A percentile compares a stretch with the other conserved stretches of the same genome.
Evolutionary conservation across 2,888 invertebrate genomes (phyloP).

Genomic region (Periphyllus acericola): DNA sequence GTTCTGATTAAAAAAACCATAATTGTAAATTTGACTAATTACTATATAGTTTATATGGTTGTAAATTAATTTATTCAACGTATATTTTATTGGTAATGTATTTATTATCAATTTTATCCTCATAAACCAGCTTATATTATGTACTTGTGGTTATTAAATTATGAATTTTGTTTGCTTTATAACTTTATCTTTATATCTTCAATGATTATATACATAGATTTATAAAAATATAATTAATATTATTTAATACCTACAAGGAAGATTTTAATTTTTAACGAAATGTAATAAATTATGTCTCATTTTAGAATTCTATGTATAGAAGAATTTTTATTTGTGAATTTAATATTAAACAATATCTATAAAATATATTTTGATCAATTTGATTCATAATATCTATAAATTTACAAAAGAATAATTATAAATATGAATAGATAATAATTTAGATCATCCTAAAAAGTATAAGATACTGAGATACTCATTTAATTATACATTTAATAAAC

Average conservation of each 20-base stretch:
- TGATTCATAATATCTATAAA: background rate
- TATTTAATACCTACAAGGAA: background rate
- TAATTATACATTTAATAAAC: too few relatives aligned
- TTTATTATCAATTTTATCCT: background rate
- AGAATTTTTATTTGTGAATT: background rate
- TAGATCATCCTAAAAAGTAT: too few relatives aligned
- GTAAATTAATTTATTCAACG: conserved; percentile 11
- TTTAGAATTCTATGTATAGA: background rate
- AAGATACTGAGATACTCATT: too few relatives aligned
- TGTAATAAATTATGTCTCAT: background rate
- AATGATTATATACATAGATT: background rate
- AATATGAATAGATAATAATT: too few relatives aligned
- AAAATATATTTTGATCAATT: background rate
- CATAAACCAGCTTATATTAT: too few relatives aligned
- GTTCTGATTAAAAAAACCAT: background rate
- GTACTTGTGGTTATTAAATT: too few relatives aligned
- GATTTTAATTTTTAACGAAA: background rate
- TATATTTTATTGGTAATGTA: background rate
- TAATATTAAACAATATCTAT: background rate
- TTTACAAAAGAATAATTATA: too few relatives aligned
- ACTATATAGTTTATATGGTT: background rate
- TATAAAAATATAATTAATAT: background rate
- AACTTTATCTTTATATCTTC: too few relatives aligned
- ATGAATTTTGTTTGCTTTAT: too few relatives aligned
- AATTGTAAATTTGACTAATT: conserved; percentile 20